These are phyloP conservation scores for Apocheima hispidaria DNA, from an alignment of 2,888 invertebrate genomes.

Conservation along the genomic window DNA sequence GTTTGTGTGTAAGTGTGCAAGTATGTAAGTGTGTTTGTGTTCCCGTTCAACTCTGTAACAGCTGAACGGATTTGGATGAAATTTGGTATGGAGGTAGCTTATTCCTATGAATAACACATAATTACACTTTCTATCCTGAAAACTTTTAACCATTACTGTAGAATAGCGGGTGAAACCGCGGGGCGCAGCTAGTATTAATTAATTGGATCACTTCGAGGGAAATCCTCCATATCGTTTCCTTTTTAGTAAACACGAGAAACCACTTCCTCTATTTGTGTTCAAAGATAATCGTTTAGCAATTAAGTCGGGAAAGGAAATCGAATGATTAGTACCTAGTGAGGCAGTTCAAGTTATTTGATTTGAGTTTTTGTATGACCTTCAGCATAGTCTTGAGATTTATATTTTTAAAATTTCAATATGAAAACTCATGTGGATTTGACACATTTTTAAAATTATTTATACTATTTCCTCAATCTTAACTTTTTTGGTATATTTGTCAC, in stretches of 20 bases:
- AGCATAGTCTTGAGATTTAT: neutral
- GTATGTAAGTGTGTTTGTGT: too few relatives aligned
- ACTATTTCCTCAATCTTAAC: too few relatives aligned
- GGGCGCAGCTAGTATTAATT: too few relatives aligned
- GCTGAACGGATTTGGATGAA: too few relatives aligned
- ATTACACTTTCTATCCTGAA: too few relatives aligned
- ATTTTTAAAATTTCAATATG: neutral
- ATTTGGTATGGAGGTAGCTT: too few relatives aligned
- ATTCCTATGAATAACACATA: too few relatives aligned
- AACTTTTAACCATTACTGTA: too few relatives aligned
- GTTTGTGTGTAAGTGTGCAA: too few relatives aligned
- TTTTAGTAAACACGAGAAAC: constrained; percentile 60
- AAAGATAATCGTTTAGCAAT: constrained; percentile 36
- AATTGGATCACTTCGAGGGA: constrained; percentile 41
- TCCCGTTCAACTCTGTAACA: too few relatives aligned
- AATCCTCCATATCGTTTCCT: constrained; percentile 45
- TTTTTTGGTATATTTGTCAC: neutral
- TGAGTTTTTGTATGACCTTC: constrained; percentile 4
- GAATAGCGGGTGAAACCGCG: too few relatives aligned
- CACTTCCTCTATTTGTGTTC: constrained; percentile 55
- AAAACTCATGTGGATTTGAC: neutral
- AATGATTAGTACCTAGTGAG: constrained; percentile 20
- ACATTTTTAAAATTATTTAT: too few relatives aligned
- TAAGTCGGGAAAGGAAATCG: constrained; percentile 34
- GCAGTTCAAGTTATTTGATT: neutral